Conservation (phyloP, 2,113 vertebrate species). For the Merops nubicus region DNA sequence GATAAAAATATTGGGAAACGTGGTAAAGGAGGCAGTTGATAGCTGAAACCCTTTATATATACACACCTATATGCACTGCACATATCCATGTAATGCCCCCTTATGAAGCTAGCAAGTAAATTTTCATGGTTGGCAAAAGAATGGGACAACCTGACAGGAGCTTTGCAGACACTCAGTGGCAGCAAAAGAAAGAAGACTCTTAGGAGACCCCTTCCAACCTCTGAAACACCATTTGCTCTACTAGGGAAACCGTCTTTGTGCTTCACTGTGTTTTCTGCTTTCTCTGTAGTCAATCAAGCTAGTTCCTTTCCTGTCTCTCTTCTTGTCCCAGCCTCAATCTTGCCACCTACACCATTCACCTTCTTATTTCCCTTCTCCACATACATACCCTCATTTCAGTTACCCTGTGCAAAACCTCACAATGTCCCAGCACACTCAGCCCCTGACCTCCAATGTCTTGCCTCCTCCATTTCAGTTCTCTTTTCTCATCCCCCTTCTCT, state of each 20-base stretch:
- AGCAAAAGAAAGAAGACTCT: neutral
- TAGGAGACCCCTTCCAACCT: neutral
- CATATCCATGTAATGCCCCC: neutral
- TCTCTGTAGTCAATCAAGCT: neutral
- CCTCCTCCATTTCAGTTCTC: neutral
- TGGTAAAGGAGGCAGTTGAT: neutral
- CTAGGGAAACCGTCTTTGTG: neutral
- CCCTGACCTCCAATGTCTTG: neutral
- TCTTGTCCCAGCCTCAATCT: neutral
- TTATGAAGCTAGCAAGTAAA: neutral
- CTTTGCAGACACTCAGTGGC: neutral
- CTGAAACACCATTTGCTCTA: neutral
- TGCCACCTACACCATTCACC: neutral
- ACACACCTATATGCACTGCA: neutral
- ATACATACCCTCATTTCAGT: neutral
- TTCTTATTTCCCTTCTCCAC: neutral
- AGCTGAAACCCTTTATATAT: neutral
- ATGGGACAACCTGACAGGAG: neutral
- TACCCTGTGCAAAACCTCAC: neutral
- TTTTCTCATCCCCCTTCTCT: rapidly evolving
- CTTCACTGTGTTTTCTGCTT: neutral
- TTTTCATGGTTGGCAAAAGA: neutral
- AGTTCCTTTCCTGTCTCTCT: neutral
- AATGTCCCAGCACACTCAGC: rapidly evolving
- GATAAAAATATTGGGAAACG: neutral